Percentiles rank a stretch among this genome's conserved stretches.
Conservation (phyloP, 2,888 invertebrate genomes). For the Cheilosia vernalis region DNA sequence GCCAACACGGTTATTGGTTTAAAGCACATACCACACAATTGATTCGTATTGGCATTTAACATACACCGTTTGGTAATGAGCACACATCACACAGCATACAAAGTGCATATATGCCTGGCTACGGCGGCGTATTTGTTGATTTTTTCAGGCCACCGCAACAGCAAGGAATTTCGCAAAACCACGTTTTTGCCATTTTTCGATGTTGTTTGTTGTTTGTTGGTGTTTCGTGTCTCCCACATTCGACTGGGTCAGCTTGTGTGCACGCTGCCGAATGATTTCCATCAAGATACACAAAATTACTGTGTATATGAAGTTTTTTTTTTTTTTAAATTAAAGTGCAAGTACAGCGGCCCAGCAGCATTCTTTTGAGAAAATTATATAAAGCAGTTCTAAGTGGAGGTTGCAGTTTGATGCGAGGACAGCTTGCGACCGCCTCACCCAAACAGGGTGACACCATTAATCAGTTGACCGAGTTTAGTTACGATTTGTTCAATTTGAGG, state of each 20-base stretch:
- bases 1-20: slow-evolving; percentile 60
- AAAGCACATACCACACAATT: slow-evolving; percentile 68
- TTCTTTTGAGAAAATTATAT: neutral
- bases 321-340: neutral
- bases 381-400: neutral
- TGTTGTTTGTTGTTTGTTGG: neutral
- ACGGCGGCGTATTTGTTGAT: slow-evolving; percentile 18
- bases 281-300: slow-evolving; percentile 10
- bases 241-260: neutral
- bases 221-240: slow-evolving; percentile 39
- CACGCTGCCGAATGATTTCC: neutral
- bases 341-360: slow-evolving; percentile 8
- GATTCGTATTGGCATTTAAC: slow-evolving; percentile 73
- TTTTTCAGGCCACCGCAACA: slow-evolving; percentile 49
- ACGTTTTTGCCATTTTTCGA: slow-evolving; percentile 30
- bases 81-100: slow-evolving; percentile 62
- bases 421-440: slow-evolving; percentile 12
- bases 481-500: neutral
- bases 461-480: slow-evolving; percentile 9
- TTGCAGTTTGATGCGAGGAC: neutral
- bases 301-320: neutral
- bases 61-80: slow-evolving; percentile 73
- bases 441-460: slow-evolving; percentile 23
- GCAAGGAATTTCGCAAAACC: slow-evolving; percentile 65
- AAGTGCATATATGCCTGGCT: slow-evolving; percentile 21